Percentiles rank a stretch among this genome's conserved stretches.
Evolutionary conservation across 2,113 vertebrate species (phyloP).

Genomic region (Gallinago undulata): DNA sequence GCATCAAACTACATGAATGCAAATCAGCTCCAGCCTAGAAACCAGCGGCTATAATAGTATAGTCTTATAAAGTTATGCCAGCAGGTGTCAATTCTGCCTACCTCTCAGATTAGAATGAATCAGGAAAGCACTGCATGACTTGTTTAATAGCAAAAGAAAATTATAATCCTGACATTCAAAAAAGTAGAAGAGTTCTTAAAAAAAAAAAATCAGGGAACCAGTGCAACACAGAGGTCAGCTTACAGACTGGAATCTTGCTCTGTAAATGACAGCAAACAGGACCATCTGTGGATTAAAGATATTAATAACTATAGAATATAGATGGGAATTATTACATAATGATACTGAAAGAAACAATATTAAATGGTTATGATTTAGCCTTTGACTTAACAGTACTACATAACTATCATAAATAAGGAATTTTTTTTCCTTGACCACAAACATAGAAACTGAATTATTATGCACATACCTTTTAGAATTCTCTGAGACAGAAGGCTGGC

Average conservation of each 20-base stretch:
- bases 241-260: neutral
- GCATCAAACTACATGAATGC: neutral
- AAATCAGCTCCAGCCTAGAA: neutral
- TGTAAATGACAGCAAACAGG: neutral
- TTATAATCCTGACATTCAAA: neutral
- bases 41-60: neutral
- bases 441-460: neutral
- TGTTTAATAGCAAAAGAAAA: neutral
- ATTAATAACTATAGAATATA: neutral
- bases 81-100: neutral
- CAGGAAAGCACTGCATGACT: neutral
- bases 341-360: neutral
- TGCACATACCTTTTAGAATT: slow-evolving; percentile 76
- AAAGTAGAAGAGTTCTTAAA: neutral
- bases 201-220: neutral
- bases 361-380: neutral
- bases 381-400: neutral
- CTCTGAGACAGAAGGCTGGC: slow-evolving; percentile 78
- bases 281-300: neutral
- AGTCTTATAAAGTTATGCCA: neutral
- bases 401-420: fast-evolving
- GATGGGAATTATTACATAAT: neutral
- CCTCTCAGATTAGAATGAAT: neutral
- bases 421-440: neutral
- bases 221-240: neutral